Percentiles rank a stretch among this genome's conserved stretches.
Evolutionary conservation across 2,113 vertebrate genomes (phyloP).

Genomic region (Phodopus roborovskii): DNA sequence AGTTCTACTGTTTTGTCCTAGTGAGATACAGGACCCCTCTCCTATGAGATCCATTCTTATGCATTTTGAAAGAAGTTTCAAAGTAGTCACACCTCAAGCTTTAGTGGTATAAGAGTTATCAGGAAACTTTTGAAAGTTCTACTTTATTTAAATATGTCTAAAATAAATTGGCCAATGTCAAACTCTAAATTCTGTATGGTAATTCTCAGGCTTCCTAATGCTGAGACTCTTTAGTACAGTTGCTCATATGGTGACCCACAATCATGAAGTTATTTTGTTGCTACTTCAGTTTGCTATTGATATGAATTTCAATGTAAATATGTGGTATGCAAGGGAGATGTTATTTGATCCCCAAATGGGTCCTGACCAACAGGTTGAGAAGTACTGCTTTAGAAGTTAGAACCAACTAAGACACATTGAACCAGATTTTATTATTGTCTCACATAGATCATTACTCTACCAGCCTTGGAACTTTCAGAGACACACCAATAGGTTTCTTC

Average conservation of each 20-base stretch:
- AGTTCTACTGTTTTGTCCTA: neutral
- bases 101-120: neutral
- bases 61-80: neutral
- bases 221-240: neutral
- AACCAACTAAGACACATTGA: neutral
- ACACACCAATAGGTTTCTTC: neutral
- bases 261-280: neutral
- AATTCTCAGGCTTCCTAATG: neutral
- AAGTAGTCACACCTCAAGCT: neutral
- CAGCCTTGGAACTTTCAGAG: fast-evolving
- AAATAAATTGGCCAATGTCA: neutral
- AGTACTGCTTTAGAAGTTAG: neutral
- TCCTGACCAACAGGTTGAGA: neutral
- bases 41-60: neutral
- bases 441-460: neutral
- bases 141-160: neutral
- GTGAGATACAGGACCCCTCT: neutral
- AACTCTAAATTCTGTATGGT: neutral
- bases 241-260: neutral
- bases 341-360: neutral
- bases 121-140: neutral
- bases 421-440: neutral
- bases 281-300: neutral
- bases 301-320: neutral
- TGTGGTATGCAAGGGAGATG: too few species aligned